A percentile compares a stretch with the other conserved stretches of the same genome.
Conservation (phyloP, 2,888 invertebrate genomes). For the Noctua comes region DNA sequence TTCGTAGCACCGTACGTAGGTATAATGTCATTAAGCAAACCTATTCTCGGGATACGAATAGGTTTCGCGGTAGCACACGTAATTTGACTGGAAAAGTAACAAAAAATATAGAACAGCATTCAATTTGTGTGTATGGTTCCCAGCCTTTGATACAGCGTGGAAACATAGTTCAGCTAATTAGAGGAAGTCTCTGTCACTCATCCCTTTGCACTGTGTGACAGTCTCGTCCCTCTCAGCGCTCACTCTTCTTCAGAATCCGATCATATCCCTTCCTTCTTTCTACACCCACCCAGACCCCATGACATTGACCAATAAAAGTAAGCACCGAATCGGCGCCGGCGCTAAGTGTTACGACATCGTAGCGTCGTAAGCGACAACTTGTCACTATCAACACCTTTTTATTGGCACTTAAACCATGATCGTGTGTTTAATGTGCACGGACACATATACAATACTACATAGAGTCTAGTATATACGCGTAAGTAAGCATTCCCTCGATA, state of each 20-base stretch:
- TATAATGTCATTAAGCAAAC: slow-evolving; percentile 1
- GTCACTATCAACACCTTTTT: slow-evolving; percentile 46
- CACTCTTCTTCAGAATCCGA: neutral
- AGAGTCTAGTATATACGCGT: neutral
- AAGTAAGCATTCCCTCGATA: neutral
- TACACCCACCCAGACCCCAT: neutral
- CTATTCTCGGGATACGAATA: neutral
- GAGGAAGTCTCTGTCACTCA: neutral
- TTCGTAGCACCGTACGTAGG: neutral
- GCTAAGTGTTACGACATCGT: slow-evolving; percentile 22
- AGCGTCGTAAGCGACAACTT: slow-evolving; percentile 23
- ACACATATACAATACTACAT: neutral
- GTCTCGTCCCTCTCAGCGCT: neutral
- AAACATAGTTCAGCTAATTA: neutral
- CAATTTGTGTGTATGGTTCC: neutral
- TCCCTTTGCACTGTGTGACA: neutral
- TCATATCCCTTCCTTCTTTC: neutral
- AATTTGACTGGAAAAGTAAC: neutral
- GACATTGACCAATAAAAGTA: slow-evolving; percentile 31
- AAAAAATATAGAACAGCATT: neutral
- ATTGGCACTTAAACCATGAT: slow-evolving; percentile 25
- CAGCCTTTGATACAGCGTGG: neutral
- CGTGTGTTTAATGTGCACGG: slow-evolving; percentile 11
- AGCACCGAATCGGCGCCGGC: slow-evolving; percentile 25
- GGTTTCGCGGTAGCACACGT: neutral